Percentiles rank a stretch among this genome's conserved stretches.
phyloP scores from a whole-genome alignment of 37 sponge, comb jelly and placozoan genomes.

The Haliclona indistincta region DNA sequence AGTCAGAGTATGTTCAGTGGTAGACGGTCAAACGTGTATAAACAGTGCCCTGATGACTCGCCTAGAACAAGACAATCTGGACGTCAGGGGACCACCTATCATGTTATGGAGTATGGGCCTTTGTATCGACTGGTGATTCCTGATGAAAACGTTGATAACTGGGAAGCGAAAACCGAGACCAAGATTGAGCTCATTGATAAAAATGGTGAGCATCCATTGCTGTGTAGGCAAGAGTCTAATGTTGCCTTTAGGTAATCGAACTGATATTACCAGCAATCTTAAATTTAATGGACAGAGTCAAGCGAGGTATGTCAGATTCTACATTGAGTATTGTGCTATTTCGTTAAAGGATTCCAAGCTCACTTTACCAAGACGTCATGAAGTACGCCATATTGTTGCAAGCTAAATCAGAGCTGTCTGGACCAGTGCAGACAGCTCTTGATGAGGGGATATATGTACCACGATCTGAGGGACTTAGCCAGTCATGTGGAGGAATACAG shows the following conservation, averaged over 20 bases:
- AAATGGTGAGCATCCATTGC: too few species aligned
- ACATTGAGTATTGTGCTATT: too few species aligned
- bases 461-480: background rate
- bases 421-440: background rate
- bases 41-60: background rate
- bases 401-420: too few species aligned
- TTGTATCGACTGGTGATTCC: slow-evolving; percentile 18
- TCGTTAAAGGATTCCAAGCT: too few species aligned
- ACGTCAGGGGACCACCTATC: background rate
- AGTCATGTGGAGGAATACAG: slow-evolving; percentile 43
- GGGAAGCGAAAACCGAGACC: background rate
- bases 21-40: background rate
- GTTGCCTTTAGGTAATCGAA: too few species aligned
- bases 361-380: too few species aligned
- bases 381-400: too few species aligned
- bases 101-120: slow-evolving; percentile 21
- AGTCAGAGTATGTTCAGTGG: background rate
- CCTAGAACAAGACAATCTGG: background rate
- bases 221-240: too few species aligned
- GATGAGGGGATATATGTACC: slow-evolving; percentile 60
- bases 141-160: background rate
- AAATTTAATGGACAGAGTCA: too few species aligned
- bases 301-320: too few species aligned
- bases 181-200: too few species aligned
- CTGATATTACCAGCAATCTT: too few species aligned